These are phyloP conservation scores for Ladona fulva DNA, from an alignment of 1,140 invertebrate species.

Conservation along the genomic window DNA sequence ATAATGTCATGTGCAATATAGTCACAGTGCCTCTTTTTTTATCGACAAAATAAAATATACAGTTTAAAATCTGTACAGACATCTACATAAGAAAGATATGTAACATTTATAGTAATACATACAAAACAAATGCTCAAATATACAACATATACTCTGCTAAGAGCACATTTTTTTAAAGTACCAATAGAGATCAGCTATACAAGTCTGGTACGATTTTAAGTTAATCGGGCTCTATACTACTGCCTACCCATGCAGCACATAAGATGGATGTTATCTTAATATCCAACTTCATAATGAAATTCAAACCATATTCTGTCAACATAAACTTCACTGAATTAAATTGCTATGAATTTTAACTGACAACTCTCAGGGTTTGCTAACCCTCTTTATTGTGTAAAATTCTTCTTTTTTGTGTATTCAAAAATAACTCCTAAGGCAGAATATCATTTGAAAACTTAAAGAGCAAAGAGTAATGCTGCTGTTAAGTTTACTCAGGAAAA, in stretches of 20 bases:
- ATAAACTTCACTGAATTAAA: too few species aligned
- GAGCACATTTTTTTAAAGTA: neutral
- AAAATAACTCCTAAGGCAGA: neutral
- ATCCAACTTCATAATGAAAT: too few species aligned
- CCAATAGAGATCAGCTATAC: neutral
- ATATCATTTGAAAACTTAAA: neutral
- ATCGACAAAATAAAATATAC: constrained; percentile 8
- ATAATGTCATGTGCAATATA: neutral
- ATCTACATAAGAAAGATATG: constrained; percentile 10
- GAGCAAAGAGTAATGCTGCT: neutral
- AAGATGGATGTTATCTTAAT: neutral
- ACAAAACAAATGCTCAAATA: constrained; percentile 7
- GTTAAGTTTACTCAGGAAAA: neutral
- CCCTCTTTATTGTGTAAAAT: too few species aligned
- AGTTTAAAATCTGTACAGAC: constrained; percentile 4
- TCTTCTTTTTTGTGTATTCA: too few species aligned
- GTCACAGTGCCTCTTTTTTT: constrained; percentile 1
- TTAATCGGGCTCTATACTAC: neutral
- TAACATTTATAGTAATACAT: constrained; percentile 5
- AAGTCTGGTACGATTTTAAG: neutral
- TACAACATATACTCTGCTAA: constrained; percentile 10
- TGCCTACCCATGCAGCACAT: constrained; percentile 2
- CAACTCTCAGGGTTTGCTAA: too few species aligned
- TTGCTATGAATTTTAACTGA: too few species aligned
- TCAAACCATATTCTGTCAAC: too few species aligned